Evolutionary conservation across 2,113 vertebrate species (phyloP).

Genomic region (Bolborhynchus lineola): DNA sequence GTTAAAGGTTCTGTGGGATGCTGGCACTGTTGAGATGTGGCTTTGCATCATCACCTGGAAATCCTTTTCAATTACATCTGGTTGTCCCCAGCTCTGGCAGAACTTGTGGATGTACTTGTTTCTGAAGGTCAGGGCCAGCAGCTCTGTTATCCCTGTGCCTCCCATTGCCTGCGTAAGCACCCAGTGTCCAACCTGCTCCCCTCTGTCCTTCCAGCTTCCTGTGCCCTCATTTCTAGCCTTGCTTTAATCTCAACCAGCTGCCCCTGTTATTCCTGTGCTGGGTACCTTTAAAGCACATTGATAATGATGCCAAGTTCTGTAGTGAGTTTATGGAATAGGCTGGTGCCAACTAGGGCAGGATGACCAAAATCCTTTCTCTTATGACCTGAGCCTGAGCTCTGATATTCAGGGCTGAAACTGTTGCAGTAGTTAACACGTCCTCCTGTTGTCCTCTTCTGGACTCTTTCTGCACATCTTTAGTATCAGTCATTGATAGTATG

Average conservation of each 20-base stretch:
- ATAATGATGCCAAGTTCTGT: background rate
- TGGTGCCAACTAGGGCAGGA: background rate
- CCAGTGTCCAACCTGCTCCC: rapidly evolving
- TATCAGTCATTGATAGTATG: background rate
- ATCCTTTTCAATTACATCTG: background rate
- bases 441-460: background rate
- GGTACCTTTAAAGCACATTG: background rate
- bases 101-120: background rate
- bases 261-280: background rate
- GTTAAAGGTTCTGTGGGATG: background rate
- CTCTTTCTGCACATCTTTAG: background rate
- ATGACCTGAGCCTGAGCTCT: background rate
- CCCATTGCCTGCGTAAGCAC: rapidly evolving
- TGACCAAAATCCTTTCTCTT: background rate
- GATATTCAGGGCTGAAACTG: background rate
- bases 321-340: background rate
- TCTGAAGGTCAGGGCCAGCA: background rate
- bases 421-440: background rate
- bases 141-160: background rate
- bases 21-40: background rate
- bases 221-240: background rate
- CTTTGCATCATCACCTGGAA: background rate
- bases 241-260: background rate
- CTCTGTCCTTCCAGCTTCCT: background rate
- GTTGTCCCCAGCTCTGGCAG: background rate